phyloP scores from a whole-genome alignment of 2,113 vertebrate species.

The Axis porcinus region DNA sequence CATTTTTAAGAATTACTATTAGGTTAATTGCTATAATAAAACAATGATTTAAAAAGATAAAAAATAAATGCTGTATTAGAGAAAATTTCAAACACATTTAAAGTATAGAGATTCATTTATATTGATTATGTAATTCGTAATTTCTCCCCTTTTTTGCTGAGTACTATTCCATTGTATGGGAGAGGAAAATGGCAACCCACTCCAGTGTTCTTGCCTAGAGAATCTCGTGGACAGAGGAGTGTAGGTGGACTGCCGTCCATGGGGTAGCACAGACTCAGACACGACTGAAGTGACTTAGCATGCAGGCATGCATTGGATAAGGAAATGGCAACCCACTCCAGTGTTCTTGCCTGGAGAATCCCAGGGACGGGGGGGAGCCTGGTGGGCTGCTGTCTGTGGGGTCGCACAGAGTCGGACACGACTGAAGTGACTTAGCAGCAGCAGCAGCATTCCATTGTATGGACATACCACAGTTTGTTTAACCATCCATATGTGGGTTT shows the following conservation, averaged over 20 bases:
- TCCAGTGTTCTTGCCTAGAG: too few species aligned
- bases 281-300: too few species aligned
- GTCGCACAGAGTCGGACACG: neutral
- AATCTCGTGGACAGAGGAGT: too few species aligned
- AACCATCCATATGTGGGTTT: neutral
- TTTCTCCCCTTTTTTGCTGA: neutral
- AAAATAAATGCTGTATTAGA: neutral
- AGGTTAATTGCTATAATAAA: neutral
- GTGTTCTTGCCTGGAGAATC: neutral
- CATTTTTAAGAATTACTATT: neutral
- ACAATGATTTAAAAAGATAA: neutral
- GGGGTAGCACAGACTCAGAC: too few species aligned
- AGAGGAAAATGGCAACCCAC: neutral
- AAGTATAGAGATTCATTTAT: neutral
- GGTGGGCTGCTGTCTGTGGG: neutral
- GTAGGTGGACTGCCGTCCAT: too few species aligned
- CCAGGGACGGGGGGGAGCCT: neutral
- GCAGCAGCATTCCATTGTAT: neutral
- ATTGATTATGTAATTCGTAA: neutral
- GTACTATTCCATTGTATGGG: neutral
- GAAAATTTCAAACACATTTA: neutral
- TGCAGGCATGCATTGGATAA: too few species aligned
- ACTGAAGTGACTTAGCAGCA: neutral
- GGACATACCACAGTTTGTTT: neutral
- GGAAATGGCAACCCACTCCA: neutral